Evolutionary conservation across 1,140 invertebrate species (phyloP).

Genomic region (Helicoverpa armigera): DNA sequence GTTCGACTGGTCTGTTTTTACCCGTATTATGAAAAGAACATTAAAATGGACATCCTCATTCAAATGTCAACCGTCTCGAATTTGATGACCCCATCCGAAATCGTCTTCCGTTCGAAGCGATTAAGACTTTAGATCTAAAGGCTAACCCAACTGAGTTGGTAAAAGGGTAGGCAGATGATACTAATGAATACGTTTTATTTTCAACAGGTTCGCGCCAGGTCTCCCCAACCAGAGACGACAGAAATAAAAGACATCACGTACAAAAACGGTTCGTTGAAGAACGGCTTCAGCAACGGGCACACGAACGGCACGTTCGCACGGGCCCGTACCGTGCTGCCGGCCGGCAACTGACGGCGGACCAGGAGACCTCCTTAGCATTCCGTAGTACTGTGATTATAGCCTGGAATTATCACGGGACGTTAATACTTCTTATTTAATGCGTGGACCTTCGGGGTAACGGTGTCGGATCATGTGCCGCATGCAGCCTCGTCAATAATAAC

Average conservation of each 20-base stretch:
- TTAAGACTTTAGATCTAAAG: too few relatives aligned
- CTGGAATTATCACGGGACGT: constrained; percentile 49
- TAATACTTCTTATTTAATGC: constrained; percentile 48
- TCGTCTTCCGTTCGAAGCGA: too few relatives aligned
- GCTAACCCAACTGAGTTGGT: too few relatives aligned
- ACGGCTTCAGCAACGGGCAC: constrained; percentile 79
- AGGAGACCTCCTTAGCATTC: constrained; percentile 55
- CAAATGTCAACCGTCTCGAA: too few relatives aligned
- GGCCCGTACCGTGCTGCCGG: constrained; percentile 78
- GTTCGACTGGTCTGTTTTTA: too few relatives aligned
- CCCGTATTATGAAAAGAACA: too few relatives aligned
- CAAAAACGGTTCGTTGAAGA: constrained; percentile 76
- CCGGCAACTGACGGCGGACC: constrained; percentile 75
- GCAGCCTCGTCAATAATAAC: constrained; percentile 35
- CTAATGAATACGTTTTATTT: too few relatives aligned
- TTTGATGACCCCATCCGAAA: too few relatives aligned
- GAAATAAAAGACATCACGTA: constrained; percentile 64
- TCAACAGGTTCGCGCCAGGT: constrained; percentile 71
- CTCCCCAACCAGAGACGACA: constrained; percentile 65
- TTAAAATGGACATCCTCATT: too few relatives aligned
- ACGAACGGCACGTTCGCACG: constrained; percentile 68
- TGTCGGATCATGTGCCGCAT: constrained; percentile 27
- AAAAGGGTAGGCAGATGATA: too few relatives aligned
- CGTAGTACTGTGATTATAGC: constrained; percentile 66
- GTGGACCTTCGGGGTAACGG: constrained; percentile 51